Base-by-base conservation (phyloP, 1,140 invertebrate species). In the Tetragnatha versicolor region DNA sequence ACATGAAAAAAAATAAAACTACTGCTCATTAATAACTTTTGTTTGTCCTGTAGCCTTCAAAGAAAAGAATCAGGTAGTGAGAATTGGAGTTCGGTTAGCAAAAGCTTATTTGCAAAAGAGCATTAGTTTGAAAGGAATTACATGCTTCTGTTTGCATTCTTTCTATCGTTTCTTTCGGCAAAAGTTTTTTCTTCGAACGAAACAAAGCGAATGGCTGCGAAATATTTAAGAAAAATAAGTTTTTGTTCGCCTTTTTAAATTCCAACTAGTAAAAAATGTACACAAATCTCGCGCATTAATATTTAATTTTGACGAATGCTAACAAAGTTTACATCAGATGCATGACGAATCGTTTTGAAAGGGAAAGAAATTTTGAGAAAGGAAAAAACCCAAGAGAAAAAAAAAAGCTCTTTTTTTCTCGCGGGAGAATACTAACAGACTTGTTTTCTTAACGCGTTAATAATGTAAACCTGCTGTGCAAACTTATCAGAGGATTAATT, bases 401-500 rank as follows among this genome's bases (percentile, higher is more conserved):
- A 60, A 33, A 60, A n/a, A n/a, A n/a, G n/a, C n/a, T 25, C 10
- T 76, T 65, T 53, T 65, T 65, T 65, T 70, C 3, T 14, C 51
- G 55, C 45, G 25, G 49, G 22, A n/a, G 14, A 35, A 31, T 22
- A 49, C n/a, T 29, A 45, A 20, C 55, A 20, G 42, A 49, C 31
- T 47, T 42, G 39, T 45, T 61, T 39, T 73, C 37, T 31, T 47
- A 53, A 33, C 66, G 51, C 35, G 35, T 73, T 33, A 77, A 77
- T 77, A 77, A 77, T 77, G 58, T 31, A 77, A 65, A 33, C 39
- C 45, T 60, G 33, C 53, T n/a, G 33, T 33, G 22, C 12, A 49
- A 77, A 49, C n/a, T 66, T 65, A 49, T 37, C 33, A 39, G 22
- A 31, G 61, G 73, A 77, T 77, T 77, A 77, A 73, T 77, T 77